A percentile compares a stretch with the other conserved stretches of the same genome.
phyloP scores from a whole-genome alignment of 2,888 invertebrate genomes.

The Sericinus montela region DNA sequence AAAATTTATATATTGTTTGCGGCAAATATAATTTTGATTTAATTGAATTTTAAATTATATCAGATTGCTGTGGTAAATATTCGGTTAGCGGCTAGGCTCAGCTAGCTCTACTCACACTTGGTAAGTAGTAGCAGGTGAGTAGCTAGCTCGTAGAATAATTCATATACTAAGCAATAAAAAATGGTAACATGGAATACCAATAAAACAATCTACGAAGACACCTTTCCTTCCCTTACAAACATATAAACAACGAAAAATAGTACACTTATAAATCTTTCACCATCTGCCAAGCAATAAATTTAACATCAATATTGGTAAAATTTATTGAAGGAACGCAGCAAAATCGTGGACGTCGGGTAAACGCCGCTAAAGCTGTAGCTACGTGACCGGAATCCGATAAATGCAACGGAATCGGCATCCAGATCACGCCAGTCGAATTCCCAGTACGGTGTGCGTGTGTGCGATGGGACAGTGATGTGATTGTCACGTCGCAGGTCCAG shows the following conservation, averaged over 20 bases:
- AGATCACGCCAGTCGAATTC: conserved; percentile 50
- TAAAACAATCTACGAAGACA: too few relatives aligned
- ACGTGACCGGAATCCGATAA: conserved; percentile 32
- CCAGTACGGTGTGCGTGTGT: conserved; percentile 26
- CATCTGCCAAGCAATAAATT: conserved; percentile 14
- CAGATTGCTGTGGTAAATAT: too few relatives aligned
- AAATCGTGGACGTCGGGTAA: conserved; percentile 31
- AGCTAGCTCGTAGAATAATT: too few relatives aligned
- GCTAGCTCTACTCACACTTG: too few relatives aligned
- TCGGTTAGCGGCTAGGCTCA: too few relatives aligned
- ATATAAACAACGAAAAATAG: background rate
- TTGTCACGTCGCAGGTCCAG: conserved; percentile 33
- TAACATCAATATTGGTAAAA: conserved; percentile 21
- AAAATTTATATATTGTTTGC: too few relatives aligned
- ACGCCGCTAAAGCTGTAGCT: conserved; percentile 31
- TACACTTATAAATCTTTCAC: conserved; percentile 2
- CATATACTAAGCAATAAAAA: too few relatives aligned
- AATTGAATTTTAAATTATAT: too few relatives aligned
- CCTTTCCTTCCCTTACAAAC: too few relatives aligned
- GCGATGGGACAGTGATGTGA: conserved; percentile 23
- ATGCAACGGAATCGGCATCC: conserved; percentile 32
- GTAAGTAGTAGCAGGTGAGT: too few relatives aligned
- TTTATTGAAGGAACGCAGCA: conserved; percentile 27
- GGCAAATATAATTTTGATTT: too few relatives aligned
- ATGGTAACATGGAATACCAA: too few relatives aligned